Evolutionary conservation across 2,888 invertebrate species (phyloP).

Genomic region (Scaptomyza cyrtandrae): DNA sequence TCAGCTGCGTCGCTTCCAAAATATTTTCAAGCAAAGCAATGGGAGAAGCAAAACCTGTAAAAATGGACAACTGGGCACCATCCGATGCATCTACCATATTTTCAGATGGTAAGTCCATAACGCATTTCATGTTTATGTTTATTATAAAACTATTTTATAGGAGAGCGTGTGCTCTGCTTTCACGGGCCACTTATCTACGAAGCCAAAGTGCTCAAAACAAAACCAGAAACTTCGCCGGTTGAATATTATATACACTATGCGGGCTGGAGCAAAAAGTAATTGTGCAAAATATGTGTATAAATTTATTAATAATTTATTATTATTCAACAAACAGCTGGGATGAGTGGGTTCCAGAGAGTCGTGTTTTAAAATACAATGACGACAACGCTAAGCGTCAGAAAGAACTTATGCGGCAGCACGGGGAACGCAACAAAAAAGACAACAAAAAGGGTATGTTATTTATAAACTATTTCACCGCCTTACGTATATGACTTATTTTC

Average conservation of each 20-base stretch:
- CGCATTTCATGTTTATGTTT: background rate
- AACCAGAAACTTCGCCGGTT: constrained; percentile 93
- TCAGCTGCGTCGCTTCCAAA: constrained; percentile 50
- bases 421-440: constrained; percentile 66
- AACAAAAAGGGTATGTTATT: constrained; percentile 86
- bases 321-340: constrained; percentile 89
- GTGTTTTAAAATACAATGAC: constrained; percentile 95
- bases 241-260: constrained; percentile 98
- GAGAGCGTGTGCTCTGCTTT: constrained; percentile 96
- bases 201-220: constrained; percentile 95
- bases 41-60: constrained; percentile 66
- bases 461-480: background rate
- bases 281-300: background rate
- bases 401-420: constrained; percentile 87
- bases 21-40: constrained; percentile 71
- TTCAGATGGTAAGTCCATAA: constrained; percentile 87
- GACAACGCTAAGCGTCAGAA: constrained; percentile 94
- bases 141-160: constrained; percentile 84
- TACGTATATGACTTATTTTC: background rate
- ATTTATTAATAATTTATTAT: constrained; percentile 4
- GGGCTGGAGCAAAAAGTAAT: constrained; percentile 98
- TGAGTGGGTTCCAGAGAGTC: constrained; percentile 95
- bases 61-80: constrained; percentile 58
- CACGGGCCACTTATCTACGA: constrained; percentile 98
- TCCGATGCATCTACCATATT: constrained; percentile 84